Base-by-base conservation (phyloP, 2,113 vertebrate genomes). In the Boulengeromyrus knoepffleri region DNA sequence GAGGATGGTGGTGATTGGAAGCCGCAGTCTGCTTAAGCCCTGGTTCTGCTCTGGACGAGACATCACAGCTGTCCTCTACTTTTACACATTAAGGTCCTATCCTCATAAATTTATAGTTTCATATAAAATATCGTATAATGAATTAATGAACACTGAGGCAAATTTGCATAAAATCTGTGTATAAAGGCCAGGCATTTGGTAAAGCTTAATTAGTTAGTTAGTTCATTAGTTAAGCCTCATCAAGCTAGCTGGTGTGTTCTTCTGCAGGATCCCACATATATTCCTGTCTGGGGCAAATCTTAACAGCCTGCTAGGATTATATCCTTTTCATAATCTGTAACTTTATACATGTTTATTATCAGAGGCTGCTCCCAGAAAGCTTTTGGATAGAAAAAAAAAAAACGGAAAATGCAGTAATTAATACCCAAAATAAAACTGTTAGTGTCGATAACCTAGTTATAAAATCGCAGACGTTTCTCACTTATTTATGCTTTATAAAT, bases 161-260 rank as follows among this genome's bases (percentile, higher is more conserved):
- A 39, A 80, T 80, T 80, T 42, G 74, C 36, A 80, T 80, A 80
- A 80, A 80, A 80, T 36, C 74, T 80, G 74, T 80, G 17, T 42
- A 80, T 19, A 42, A 80, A 80, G 74, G 74, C 31, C 74, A 42
- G 74, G 74, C 36, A 80, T 80, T 80, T 80, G 74, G 36, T 80
- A 77, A 77, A 77, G 70, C 70, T 77, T 77, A 80, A 80, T 80
- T 80, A 80, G 74, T 80, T 80, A 80, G 74, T 42, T 80, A 42
- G 36, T 80, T 80, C 74, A 80, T 80, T 80, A 80, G 74, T 80
- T 80, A 80, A 80, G 74, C 74, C 74, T 80, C 74, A 80, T 80
- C 74, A 80, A 80, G 74, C 74, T 42, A 80, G 36, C 74, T 39
- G 70, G 70, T 77, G 31, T 6, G 70, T 42, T 39, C 3, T 19